These are phyloP conservation scores for Labroides dimidiatus DNA, from an alignment of 2,797 vertebrate species.

Conservation along the genomic window DNA sequence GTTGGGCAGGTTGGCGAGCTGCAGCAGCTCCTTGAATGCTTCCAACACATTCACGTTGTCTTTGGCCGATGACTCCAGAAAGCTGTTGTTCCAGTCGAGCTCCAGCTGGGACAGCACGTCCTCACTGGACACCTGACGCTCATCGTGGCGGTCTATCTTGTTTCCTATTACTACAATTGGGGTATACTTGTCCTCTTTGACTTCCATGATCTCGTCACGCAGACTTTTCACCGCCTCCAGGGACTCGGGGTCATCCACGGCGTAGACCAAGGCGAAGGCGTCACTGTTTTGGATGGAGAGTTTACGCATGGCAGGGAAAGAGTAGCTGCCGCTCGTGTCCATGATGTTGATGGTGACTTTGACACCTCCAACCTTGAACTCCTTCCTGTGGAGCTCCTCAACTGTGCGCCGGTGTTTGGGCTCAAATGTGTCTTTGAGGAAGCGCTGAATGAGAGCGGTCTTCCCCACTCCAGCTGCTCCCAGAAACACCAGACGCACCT, in stretches of 20 bases:
- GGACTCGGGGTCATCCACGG: slow-evolving; percentile 86
- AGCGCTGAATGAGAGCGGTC: slow-evolving; percentile 89
- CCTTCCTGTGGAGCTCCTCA: slow-evolving; percentile 90
- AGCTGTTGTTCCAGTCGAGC: slow-evolving; percentile 90
- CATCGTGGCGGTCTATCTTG: slow-evolving; percentile 83
- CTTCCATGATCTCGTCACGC: slow-evolving; percentile 90
- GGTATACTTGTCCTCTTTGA: slow-evolving; percentile 89
- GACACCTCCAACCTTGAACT: slow-evolving; percentile 85
- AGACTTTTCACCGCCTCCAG: slow-evolving; percentile 86
- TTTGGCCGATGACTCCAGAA: slow-evolving; percentile 90
- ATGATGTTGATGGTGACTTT: slow-evolving; percentile 89
- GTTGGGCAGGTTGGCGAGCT: slow-evolving; percentile 87
- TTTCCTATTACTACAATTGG: slow-evolving; percentile 92
- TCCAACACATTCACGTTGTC: slow-evolving; percentile 89
- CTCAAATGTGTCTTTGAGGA: slow-evolving; percentile 90
- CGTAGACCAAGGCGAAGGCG: slow-evolving; percentile 90
- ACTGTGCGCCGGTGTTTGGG: slow-evolving; percentile 88
- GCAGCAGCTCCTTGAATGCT: slow-evolving; percentile 89
- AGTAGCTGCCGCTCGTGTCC: slow-evolving; percentile 93
- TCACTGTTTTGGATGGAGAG: slow-evolving; percentile 91
- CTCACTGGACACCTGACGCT: slow-evolving; percentile 79
- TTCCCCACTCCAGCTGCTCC: slow-evolving; percentile 91
- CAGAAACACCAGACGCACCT: slow-evolving; percentile 89
- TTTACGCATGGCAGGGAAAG: slow-evolving; percentile 92
- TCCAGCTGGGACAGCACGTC: slow-evolving; percentile 87